These are phyloP conservation scores for Sphenopsis melanotis DNA, from an alignment of 2,797 vertebrate genomes.

Conservation along the genomic window DNA sequence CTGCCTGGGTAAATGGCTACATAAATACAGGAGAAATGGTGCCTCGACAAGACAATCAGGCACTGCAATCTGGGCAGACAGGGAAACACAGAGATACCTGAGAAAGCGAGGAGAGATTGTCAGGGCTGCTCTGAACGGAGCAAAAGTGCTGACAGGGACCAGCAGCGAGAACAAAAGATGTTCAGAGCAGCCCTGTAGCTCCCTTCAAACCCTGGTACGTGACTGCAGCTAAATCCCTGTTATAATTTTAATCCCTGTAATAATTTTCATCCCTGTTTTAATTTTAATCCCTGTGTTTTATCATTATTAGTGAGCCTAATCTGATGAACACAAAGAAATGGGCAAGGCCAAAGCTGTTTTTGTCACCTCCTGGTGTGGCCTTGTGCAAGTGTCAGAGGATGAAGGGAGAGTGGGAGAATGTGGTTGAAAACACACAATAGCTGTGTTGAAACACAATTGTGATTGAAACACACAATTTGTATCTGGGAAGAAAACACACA, in stretches of 20 bases:
- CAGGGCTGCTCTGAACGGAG: not conserved
- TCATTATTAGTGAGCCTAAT: accelerated
- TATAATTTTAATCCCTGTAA: not conserved
- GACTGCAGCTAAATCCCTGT: not conserved
- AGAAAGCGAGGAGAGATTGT: not conserved
- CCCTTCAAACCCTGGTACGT: not conserved
- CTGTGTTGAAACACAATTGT: not conserved
- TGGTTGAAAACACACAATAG: accelerated
- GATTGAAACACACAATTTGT: accelerated
- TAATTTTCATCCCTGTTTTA: not conserved
- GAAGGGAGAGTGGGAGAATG: not conserved
- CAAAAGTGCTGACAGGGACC: not conserved
- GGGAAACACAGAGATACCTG: not conserved
- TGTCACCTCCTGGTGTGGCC: not conserved
- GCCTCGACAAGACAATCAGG: not conserved
- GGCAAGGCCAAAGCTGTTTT: not conserved
- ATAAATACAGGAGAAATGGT: not conserved
- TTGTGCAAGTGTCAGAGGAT: no score
- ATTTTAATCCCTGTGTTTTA: not conserved
- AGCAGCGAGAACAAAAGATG: not conserved
- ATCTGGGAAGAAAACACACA: not conserved
- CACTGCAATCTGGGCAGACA: not conserved
- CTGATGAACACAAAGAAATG: accelerated
- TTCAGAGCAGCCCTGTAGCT: not conserved
- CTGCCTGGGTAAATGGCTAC: not conserved